phyloP scores from a whole-genome alignment of 2,888 invertebrate species.

The Philopedon plagiatum region DNA sequence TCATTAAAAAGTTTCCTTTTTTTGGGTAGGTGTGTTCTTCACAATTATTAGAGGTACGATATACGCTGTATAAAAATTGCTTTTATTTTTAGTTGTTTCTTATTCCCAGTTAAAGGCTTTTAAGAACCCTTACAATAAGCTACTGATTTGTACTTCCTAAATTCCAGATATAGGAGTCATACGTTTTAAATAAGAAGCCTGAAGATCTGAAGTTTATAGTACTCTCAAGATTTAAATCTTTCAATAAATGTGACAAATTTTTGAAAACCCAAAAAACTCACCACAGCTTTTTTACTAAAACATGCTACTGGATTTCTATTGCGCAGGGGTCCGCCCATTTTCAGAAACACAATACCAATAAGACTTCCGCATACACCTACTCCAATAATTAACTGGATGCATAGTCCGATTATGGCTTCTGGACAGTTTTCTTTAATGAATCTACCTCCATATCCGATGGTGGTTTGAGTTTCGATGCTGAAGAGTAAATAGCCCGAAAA shows the following conservation, averaged over 20 bases:
- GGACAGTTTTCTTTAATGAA: slow-evolving; percentile 85
- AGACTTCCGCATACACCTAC: slow-evolving; percentile 64
- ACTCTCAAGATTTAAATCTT: neutral
- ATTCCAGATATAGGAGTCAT: too few species aligned
- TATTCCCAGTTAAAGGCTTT: too few species aligned
- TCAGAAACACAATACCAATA: slow-evolving; percentile 74
- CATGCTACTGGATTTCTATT: slow-evolving; percentile 63
- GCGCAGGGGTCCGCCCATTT: slow-evolving; percentile 73
- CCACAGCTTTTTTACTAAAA: slow-evolving; percentile 83
- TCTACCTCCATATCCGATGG: slow-evolving; percentile 88
- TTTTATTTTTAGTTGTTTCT: too few species aligned
- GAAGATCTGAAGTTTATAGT: too few species aligned
- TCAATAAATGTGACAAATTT: neutral
- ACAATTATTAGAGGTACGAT: too few species aligned
- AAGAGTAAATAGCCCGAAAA: slow-evolving; percentile 82
- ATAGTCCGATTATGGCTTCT: slow-evolving; percentile 67
- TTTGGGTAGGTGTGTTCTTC: too few species aligned
- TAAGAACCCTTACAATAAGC: too few species aligned
- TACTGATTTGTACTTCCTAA: too few species aligned
- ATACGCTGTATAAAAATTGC: too few species aligned
- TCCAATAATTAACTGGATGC: slow-evolving; percentile 67
- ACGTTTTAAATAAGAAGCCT: too few species aligned
- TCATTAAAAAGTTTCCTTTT: too few species aligned
- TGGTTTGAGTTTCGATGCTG: slow-evolving; percentile 86
- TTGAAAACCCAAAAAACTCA: too few species aligned